Percentiles rank a stretch among this genome's conserved stretches.
These are phyloP conservation scores for Anoplopoma fimbria DNA, from an alignment of 2,113 vertebrate species.

Conservation along the genomic window DNA sequence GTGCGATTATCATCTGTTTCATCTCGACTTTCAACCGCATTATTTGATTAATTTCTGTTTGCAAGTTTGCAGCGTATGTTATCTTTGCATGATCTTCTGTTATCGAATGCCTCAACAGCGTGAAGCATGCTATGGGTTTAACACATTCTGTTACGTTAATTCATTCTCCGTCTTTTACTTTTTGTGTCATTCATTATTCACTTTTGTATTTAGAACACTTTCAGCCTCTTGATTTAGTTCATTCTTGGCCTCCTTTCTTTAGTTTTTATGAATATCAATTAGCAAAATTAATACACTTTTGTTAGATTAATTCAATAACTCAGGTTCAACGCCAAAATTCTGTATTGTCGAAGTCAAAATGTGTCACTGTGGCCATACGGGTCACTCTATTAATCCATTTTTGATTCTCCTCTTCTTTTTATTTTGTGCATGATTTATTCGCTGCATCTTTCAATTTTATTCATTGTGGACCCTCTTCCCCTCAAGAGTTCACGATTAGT, in stretches of 20 bases:
- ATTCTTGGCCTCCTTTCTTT: background rate
- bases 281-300: background rate
- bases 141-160: background rate
- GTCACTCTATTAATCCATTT: background rate
- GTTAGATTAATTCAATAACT: background rate
- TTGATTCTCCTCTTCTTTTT: too few relatives aligned
- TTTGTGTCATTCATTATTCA: background rate
- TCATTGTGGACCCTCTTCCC: too few relatives aligned
- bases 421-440: too few relatives aligned
- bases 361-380: background rate
- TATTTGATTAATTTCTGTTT: background rate
- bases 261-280: background rate
- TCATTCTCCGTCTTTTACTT: background rate
- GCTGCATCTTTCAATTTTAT: too few relatives aligned
- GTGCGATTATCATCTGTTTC: background rate
- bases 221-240: background rate
- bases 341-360: background rate
- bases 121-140: background rate
- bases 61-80: background rate
- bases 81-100: background rate
- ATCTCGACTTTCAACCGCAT: background rate
- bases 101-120: background rate
- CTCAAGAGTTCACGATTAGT: too few relatives aligned
- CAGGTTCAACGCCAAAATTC: background rate
- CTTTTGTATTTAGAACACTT: background rate